Percentiles rank a stretch among this genome's conserved stretches.
Evolutionary conservation across 2,888 invertebrate species (phyloP).

Genomic region (Hermaeophaga mercurialis): DNA sequence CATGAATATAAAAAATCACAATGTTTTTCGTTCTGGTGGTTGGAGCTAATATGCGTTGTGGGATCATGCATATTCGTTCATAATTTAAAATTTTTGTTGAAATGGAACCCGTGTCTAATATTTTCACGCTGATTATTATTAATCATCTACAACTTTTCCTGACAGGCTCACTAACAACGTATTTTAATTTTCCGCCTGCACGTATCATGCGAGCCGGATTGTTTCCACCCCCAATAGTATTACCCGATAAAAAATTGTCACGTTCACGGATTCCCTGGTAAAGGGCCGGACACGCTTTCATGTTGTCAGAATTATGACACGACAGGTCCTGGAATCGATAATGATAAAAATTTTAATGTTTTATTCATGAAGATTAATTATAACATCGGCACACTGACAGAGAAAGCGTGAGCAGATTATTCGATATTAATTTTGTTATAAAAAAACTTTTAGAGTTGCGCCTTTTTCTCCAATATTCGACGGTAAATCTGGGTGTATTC

Average conservation of each 20-base stretch:
- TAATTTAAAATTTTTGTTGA: too few relatives aligned
- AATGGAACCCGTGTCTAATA: not conserved
- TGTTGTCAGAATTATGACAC: conserved; percentile 33
- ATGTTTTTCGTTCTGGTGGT: too few relatives aligned
- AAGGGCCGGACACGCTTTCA: conserved; percentile 27
- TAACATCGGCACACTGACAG: conserved; percentile 27
- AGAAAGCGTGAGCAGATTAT: not conserved
- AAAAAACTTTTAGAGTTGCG: not conserved
- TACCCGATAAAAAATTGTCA: conserved; percentile 27
- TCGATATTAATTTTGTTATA: conserved; percentile 1
- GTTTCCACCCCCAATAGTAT: conserved; percentile 13
- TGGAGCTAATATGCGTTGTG: too few relatives aligned
- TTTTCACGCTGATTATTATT: conserved; percentile 2
- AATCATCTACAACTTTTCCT: not conserved
- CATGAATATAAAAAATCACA: too few relatives aligned
- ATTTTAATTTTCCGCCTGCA: too few relatives aligned
- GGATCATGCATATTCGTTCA: too few relatives aligned
- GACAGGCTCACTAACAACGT: not conserved
- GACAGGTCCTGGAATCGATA: conserved; percentile 32
- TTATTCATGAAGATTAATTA: conserved; percentile 40
- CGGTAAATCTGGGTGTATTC: too few relatives aligned
- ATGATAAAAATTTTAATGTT: conserved; percentile 38
- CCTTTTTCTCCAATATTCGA: too few relatives aligned
- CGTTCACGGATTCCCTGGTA: conserved; percentile 28
- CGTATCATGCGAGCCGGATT: conserved; percentile 10